A percentile compares a stretch with the other conserved stretches of the same genome.
phyloP scores from a whole-genome alignment of 2,888 invertebrate species.

The Drosophila cognata region DNA sequence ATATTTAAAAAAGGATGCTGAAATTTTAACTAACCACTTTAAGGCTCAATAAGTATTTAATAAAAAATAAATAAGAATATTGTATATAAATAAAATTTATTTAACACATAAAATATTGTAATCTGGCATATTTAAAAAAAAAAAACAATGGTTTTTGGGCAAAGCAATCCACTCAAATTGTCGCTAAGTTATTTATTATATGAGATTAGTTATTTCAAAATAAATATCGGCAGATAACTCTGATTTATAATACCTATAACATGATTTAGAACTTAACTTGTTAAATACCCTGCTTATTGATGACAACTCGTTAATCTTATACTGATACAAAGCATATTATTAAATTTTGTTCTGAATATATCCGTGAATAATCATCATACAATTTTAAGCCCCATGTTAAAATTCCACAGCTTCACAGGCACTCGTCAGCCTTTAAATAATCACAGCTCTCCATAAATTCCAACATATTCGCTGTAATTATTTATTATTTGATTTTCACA shows the following conservation, averaged over 20 bases:
- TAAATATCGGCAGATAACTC: neutral
- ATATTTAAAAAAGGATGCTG: neutral
- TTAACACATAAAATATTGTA: neutral
- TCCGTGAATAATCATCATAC: neutral
- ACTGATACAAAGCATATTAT: neutral
- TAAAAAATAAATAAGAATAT: neutral
- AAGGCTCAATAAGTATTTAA: neutral
- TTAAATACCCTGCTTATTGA: neutral
- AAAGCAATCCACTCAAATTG: neutral
- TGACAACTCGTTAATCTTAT: neutral
- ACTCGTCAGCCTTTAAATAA: no score
- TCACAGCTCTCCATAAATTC: neutral
- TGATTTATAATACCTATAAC: neutral
- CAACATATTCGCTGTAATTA: slow-evolving; percentile 4
- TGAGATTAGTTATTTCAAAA: no score
- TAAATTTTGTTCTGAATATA: neutral
- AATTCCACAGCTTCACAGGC: neutral
- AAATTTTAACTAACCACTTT: neutral
- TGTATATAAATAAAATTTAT: neutral
- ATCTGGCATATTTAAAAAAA: neutral
- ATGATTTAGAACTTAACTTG: neutral
- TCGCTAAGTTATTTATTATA: no score
- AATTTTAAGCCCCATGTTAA: neutral
- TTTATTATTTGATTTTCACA: neutral
- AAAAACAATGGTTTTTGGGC: neutral